These are phyloP conservation scores for Carcina quercana DNA, from an alignment of 2,888 invertebrate species.

Conservation along the genomic window DNA sequence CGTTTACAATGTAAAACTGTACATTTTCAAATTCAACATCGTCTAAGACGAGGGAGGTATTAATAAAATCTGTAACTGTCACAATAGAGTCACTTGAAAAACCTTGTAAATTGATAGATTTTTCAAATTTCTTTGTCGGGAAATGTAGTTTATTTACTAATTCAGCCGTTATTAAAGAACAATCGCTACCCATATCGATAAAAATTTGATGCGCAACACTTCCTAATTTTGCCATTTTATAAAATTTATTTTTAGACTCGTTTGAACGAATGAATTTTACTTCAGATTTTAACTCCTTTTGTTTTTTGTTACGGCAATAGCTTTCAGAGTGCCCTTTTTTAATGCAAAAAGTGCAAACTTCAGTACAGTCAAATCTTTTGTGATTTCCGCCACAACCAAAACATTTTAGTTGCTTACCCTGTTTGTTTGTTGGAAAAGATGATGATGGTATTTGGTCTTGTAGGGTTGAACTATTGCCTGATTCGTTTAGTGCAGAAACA, in stretches of 20 bases:
- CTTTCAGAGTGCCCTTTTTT: constrained; percentile 18
- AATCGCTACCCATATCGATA: constrained; percentile 19
- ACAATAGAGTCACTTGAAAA: constrained; percentile 9
- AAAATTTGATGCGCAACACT: constrained; percentile 11
- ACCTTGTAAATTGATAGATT: constrained; percentile 9
- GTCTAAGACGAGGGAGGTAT: constrained; percentile 10
- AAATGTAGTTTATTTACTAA: constrained; percentile 6
- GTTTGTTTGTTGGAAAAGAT: no score
- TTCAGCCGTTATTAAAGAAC: constrained; percentile 14
- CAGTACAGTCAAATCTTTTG: constrained; percentile 8
- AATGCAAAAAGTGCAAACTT: constrained; percentile 17
- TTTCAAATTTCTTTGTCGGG: constrained; percentile 3
- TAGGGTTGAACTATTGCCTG: neutral
- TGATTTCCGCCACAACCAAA: constrained; percentile 14
- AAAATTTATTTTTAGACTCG: constrained; percentile 14
- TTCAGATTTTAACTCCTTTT: constrained; percentile 17
- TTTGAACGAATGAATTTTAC: constrained; percentile 13
- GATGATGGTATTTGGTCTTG: no score
- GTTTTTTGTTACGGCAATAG: constrained; percentile 6
- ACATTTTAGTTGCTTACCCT: constrained; percentile 6
- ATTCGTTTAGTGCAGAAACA: neutral
- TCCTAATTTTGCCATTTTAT: constrained; percentile 12
- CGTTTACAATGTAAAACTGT: constrained; percentile 10
- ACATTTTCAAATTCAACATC: constrained; percentile 6
- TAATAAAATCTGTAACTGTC: constrained; percentile 8